Evolutionary conservation across 1,140 invertebrate species (phyloP), one percentile per base, ranked within the genome.

Genomic region (Zaprionus lachaisei): DNA sequence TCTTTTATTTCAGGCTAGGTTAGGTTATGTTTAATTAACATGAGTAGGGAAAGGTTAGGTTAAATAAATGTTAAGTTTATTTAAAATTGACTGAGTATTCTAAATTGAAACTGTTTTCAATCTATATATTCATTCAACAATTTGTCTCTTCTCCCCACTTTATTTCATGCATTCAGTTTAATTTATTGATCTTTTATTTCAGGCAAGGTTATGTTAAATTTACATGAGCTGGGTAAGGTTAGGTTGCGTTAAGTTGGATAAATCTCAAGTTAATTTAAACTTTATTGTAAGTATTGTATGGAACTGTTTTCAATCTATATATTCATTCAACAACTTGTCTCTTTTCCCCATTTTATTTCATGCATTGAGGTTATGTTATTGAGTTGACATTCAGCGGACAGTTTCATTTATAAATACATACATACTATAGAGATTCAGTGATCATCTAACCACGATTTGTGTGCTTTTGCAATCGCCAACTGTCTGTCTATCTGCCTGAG

Each of bases 401-500:
- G 5, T 22, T 22, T 14, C n/a, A 4, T 22, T 51, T 31, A 56
- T 56, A 56, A 5, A 2, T 26, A 56, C 5, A 2, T 26, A 49
- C 31, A 38, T 34, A 55, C 31, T n/a, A 26, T n/a, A n/a, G n/a
- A 17, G 11, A 51, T 65, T 41, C 37, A 28, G n/a, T 31, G 55
- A 57, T 57, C 37, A 47, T 26, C 38, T 56, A 15, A 22, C 37
- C 31, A 28, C 51, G 34, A 66, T 67, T 67, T 67, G 38, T 57
- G 54, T 38, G 28, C 15, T 34, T 63, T 49, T 5, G 47, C 47
- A 51, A 5, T 41, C 15, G 15, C 38, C 38, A 41, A 22, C 11
- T 12, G 47, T 51, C 47, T 49, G 17, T 17, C n/a, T 20, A 2
- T 47, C 44, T 41, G 38, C 2, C 5, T 17, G n/a, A 38, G 11